Conservation (phyloP, 2,888 invertebrate species). For the Morpho achilles region DNA sequence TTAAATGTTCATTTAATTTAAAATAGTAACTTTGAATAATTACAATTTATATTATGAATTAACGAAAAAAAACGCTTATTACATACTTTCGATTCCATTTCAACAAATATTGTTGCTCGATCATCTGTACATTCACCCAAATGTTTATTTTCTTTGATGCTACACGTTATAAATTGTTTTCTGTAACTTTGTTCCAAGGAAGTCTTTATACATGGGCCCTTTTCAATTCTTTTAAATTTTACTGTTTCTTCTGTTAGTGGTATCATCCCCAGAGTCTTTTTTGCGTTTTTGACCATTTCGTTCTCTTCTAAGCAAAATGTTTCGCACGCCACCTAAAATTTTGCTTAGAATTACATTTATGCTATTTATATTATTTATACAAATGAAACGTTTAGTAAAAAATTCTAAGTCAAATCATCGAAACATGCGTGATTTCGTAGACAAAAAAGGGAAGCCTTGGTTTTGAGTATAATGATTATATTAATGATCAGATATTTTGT, state of each 20-base stretch:
- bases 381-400: too few species aligned
- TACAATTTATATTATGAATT: not conserved
- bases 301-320: conserved; percentile 95
- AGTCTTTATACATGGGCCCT: conserved; percentile 40
- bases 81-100: conserved; percentile 71
- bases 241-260: conserved; percentile 87
- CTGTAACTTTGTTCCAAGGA: conserved; percentile 55
- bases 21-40: not conserved
- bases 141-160: conserved; percentile 75
- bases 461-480: too few species aligned
- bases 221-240: conserved; percentile 79
- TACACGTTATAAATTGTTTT: conserved; percentile 70
- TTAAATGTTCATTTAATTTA: not conserved
- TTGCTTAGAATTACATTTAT: too few species aligned
- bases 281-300: conserved; percentile 89
- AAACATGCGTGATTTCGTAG: too few species aligned
- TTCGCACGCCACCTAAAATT: conserved; percentile 88
- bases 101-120: conserved; percentile 79
- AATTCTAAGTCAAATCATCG: too few species aligned
- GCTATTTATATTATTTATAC: too few species aligned
- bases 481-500: too few species aligned
- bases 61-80: not conserved
- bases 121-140: conserved; percentile 79
- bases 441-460: too few species aligned
- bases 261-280: conserved; percentile 85